Percentiles rank a stretch among this genome's conserved stretches.
Evolutionary conservation across 2,113 vertebrate genomes (phyloP).

Genomic region (Peromyscus californicus): DNA sequence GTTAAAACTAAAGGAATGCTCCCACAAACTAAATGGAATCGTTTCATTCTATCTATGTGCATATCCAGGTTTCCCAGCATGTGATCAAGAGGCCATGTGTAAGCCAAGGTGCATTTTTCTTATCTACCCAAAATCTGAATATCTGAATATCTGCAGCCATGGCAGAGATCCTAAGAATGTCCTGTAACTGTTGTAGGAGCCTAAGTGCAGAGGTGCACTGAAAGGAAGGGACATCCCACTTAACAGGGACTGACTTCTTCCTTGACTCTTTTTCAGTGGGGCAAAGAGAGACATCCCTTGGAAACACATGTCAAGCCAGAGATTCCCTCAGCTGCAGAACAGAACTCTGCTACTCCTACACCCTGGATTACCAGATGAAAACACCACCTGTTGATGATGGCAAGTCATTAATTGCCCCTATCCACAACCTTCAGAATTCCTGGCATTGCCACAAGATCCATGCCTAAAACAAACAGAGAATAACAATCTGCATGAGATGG

Average conservation of each 20-base stretch:
- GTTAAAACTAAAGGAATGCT: too few relatives aligned
- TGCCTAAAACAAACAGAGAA: not conserved
- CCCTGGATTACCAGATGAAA: not conserved
- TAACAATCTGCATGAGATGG: not conserved
- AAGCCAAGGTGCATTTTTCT: too few relatives aligned
- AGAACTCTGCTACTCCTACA: not conserved
- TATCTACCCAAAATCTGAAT: too few relatives aligned
- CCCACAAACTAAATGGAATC: too few relatives aligned
- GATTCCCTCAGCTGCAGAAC: not conserved
- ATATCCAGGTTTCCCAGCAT: too few relatives aligned
- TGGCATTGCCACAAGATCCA: not conserved
- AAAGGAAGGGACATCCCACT: not conserved
- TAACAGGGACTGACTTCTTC: not conserved
- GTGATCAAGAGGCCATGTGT: too few relatives aligned
- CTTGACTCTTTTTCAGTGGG: slow-evolving; percentile 63
- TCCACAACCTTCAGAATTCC: not conserved
- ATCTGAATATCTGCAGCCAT: too few relatives aligned
- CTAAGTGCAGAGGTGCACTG: not conserved
- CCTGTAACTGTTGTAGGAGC: too few relatives aligned
- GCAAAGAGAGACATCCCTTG: not conserved
- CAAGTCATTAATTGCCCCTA: not conserved
- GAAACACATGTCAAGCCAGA: not conserved
- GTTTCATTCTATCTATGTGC: too few relatives aligned
- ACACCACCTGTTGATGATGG: not conserved
- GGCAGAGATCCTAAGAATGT: too few relatives aligned